Conservation (phyloP, 2,888 invertebrate species). For the Lingula anatina region DNA sequence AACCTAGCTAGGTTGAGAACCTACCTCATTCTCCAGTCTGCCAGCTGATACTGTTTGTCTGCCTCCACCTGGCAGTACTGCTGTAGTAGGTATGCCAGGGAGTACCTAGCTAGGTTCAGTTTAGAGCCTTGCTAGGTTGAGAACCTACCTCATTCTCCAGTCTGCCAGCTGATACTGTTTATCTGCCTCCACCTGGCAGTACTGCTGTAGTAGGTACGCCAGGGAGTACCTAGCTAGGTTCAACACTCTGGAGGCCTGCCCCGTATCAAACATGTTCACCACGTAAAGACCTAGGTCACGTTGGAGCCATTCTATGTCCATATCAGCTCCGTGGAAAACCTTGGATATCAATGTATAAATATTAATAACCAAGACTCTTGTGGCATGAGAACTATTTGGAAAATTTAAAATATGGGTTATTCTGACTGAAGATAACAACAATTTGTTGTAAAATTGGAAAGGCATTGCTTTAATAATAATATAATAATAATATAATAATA, state of each 20-base stretch:
- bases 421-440: too few relatives aligned
- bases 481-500: too few relatives aligned
- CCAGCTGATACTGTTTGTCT: conserved; percentile 87
- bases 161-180: conserved; percentile 92
- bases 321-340: conserved; percentile 88
- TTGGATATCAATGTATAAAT: too few relatives aligned
- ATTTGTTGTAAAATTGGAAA: too few relatives aligned
- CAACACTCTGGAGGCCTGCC: conserved; percentile 76
- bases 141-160: conserved; percentile 78
- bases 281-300: conserved; percentile 90
- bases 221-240: conserved; percentile 66
- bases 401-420: too few relatives aligned
- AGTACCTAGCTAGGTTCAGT: conserved; percentile 70
- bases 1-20: not conserved
- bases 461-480: too few relatives aligned
- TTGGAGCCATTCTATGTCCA: conserved; percentile 89
- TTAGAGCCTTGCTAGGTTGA: conserved; percentile 67
- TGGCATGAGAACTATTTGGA: too few relatives aligned
- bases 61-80: conserved; percentile 72
- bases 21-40: conserved; percentile 86
- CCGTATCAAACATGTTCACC: conserved; percentile 96
- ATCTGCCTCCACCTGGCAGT: conserved; percentile 73
- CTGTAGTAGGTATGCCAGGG: conserved; percentile 70
- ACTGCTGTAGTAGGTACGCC: conserved; percentile 71
- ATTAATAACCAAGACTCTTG: too few relatives aligned